Base-by-base conservation (phyloP, 2,888 invertebrate genomes). In the Lasioglossum marginatum region DNA sequence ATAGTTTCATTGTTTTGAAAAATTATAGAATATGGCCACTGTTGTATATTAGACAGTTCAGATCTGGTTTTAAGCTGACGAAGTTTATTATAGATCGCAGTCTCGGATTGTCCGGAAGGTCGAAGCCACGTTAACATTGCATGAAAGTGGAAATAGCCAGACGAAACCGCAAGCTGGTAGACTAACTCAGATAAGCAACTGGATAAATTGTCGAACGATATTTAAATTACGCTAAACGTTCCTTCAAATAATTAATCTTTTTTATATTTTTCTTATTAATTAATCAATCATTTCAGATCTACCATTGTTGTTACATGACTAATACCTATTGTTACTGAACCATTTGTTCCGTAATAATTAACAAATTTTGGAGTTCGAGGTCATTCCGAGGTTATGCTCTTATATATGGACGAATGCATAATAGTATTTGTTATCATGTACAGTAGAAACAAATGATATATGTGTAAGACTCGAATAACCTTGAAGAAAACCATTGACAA, bases 121-220 rank as follows among this genome's bases (percentile, higher is more conserved):
- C 60, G 60, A 31, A 14, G 60, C 27, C 31, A 31, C 31, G 31
- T 63, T 63, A 63, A 63, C 60, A 63, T 31, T 63, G 27, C 31
- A 63, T 63, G 60, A 63, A 63, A 63, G 27, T 63, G 60, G 31
- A 63, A 63, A 63, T 63, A 63, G 60, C 27, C 31, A 63, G 27
- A 63, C 27, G 31, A 16, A 63, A 63, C 60, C 14, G 16, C 60
- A 27, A 14, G 60, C 60, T 27, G 14, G 27, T 63, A 63, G 60
- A 16, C 27, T 27, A 31, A 27, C 60, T 63, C 27, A 27, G 31
- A 60, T 60, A 27, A 27, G 14, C 60, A 27, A 14, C 27, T 14
- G 12, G 60, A 5, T 5, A 16, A 63, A 27, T 31, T 16, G 60
- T 14, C 14, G 23, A 63, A 14, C 14, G 60, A 63, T 23, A 27